Evolutionary conservation across 2,113 vertebrate genomes (phyloP).

Genomic region (Numida meleagris): DNA sequence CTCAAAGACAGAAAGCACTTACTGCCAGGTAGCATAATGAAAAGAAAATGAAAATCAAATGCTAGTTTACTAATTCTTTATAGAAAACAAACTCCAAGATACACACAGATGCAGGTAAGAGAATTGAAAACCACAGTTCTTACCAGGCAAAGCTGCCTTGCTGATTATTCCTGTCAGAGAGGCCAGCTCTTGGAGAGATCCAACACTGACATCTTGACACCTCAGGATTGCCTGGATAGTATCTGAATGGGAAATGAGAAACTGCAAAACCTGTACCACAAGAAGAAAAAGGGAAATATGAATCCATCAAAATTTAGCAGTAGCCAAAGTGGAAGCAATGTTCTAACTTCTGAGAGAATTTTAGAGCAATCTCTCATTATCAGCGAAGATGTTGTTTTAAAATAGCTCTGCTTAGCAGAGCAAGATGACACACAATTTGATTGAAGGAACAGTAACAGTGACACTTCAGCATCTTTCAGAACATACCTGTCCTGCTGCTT

Average conservation of each 20-base stretch:
- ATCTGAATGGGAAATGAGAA: slow-evolving; percentile 93
- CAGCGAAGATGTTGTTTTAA: not conserved
- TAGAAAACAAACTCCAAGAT: not conserved
- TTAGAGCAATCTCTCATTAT: not conserved
- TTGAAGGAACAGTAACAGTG: not conserved
- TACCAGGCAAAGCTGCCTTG: slow-evolving; percentile 96
- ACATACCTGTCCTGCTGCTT: slow-evolving; percentile 92
- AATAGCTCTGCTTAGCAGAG: not conserved
- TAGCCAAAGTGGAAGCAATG: not conserved
- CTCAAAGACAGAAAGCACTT: not conserved
- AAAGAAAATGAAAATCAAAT: not conserved
- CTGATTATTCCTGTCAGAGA: slow-evolving; percentile 95
- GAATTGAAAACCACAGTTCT: not conserved
- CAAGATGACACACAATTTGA: not conserved
- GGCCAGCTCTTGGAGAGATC: slow-evolving; percentile 91
- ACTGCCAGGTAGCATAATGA: not conserved
- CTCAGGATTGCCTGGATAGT: slow-evolving; percentile 92
- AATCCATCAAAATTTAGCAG: not conserved
- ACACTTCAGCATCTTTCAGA: not conserved
- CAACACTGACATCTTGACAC: slow-evolving; percentile 88
- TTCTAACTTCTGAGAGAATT: not conserved
- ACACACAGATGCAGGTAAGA: not conserved
- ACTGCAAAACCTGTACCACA: slow-evolving; percentile 88
- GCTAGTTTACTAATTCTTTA: not conserved
- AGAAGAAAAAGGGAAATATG: not conserved